Evolutionary conservation across 53 echinoderm and acorn worm species (phyloP), one percentile per base, ranked within the genome.

Genomic region (Luidia sarsii): DNA sequence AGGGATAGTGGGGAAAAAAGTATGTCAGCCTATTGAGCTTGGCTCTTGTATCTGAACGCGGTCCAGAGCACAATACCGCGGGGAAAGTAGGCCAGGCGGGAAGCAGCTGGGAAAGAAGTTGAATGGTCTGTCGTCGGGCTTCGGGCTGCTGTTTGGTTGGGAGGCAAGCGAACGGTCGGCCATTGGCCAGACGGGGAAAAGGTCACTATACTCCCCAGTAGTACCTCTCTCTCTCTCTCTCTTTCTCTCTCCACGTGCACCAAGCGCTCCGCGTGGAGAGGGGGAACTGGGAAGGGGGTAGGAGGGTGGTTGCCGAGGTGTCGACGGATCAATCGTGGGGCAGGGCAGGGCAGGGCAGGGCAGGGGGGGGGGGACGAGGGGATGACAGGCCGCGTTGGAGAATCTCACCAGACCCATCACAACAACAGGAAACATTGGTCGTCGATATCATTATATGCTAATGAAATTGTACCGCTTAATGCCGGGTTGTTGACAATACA

Each of bases 161-260:
- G 43, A 77, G 77, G 77, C 56, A 60, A 77, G 61, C 77, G 77
- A 77, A 61, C 61, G 77, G 10, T 45, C 59, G 77, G 77, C 77
- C 77, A 61, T 61, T 77, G 77, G 77, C 77, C 77, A 77, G 77
- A 61, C 77, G 62, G 77, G 46, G 77, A 60, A 55, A 20, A 77
- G 77, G 77, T 77, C 77, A 77, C 15, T 61, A 61, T 61, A 45
- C 61, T 41, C 77, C 60, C 77, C 57, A 39, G 8, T 57, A 7
- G 11, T 41, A 74, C 27, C 74, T 74, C 25, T 65, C 57, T 57
- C 74, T 39, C 7, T 39, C 56, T 43, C 30, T 46, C 61, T 20
- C 46, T 41, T 41, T 11, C 41, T 41, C 41, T 7, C n/a, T n/a
- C n/a, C n/a, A n/a, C n/a, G n/a, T n/a, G n/a, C n/a, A n/a, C n/a